Conservation (phyloP, 1,140 invertebrate genomes). For the Drosophila lacertosa region DNA sequence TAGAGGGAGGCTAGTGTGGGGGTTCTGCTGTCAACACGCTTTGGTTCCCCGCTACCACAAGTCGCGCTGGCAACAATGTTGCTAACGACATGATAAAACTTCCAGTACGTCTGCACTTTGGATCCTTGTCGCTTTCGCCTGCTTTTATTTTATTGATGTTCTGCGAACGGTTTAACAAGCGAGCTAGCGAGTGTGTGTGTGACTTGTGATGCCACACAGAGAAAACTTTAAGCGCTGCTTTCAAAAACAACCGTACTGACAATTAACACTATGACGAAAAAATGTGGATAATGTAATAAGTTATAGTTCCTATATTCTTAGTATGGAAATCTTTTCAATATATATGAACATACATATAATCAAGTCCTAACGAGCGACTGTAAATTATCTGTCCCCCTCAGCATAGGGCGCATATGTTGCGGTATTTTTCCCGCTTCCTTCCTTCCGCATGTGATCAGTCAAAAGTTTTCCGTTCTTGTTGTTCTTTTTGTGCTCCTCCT, state of each 20-base stretch:
- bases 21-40: constrained; percentile 48
- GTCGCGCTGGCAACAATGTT: constrained; percentile 62
- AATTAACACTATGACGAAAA: not conserved
- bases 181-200: constrained; percentile 19
- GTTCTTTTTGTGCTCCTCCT: constrained; percentile 8
- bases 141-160: constrained; percentile 73
- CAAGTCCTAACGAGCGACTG: constrained; percentile 54
- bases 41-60: constrained; percentile 17
- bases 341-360: constrained; percentile 46
- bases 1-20: not conserved
- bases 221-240: not conserved
- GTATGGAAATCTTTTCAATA: not conserved
- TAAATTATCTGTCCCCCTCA: constrained; percentile 58
- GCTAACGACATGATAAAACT: constrained; percentile 59
- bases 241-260: not conserved
- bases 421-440: constrained; percentile 44
- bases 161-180: constrained; percentile 68
- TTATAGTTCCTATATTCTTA: not conserved
- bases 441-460: constrained; percentile 77
- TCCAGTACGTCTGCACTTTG: constrained; percentile 18
- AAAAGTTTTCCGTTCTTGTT: constrained; percentile 55
- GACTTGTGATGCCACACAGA: constrained; percentile 48
- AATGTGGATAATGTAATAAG: no score
- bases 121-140: constrained; percentile 29
- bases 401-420: constrained; percentile 4